These are phyloP conservation scores for Craniophora ligustri DNA, from an alignment of 2,888 invertebrate genomes.

Conservation along the genomic window DNA sequence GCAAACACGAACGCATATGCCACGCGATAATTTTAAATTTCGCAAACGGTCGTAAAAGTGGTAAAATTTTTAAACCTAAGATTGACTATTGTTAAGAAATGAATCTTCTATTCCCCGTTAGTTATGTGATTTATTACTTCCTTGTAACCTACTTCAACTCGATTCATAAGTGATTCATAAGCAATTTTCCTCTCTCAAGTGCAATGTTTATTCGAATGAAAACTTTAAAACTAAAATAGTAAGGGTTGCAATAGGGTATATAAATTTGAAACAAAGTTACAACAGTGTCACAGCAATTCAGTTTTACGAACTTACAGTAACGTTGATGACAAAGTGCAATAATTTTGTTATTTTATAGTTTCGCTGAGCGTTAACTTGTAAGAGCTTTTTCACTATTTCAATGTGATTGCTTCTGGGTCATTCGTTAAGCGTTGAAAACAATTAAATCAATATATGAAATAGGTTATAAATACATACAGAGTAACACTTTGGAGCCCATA, in stretches of 20 bases:
- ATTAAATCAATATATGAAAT: not conserved
- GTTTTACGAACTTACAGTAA: slow-evolving; percentile 28
- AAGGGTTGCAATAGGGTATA: not conserved
- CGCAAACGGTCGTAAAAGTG: too few relatives aligned
- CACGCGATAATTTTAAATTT: too few relatives aligned
- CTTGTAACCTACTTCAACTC: too few relatives aligned
- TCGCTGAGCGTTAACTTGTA: slow-evolving; percentile 25
- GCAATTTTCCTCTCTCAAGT: too few relatives aligned
- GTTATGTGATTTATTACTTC: too few relatives aligned
- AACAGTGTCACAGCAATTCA: slow-evolving; percentile 29
- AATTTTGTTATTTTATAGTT: slow-evolving; percentile 36
- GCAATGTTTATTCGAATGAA: not conserved
- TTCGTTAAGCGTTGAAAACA: slow-evolving; percentile 2
- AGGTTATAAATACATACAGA: too few relatives aligned
- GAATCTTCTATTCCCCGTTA: too few relatives aligned
- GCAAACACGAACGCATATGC: too few relatives aligned
- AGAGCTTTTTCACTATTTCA: slow-evolving; percentile 38
- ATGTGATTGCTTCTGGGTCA: slow-evolving; percentile 27
- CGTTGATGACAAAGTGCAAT: slow-evolving; percentile 18
- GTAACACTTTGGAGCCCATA: too few relatives aligned
- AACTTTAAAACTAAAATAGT: not conserved
- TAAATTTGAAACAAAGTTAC: slow-evolving; percentile 18
- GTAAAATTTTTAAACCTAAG: too few relatives aligned
- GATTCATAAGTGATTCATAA: too few relatives aligned
- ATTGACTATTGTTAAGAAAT: too few relatives aligned